phyloP scores from a whole-genome alignment of 2,113 vertebrate genomes.

The Pampusana beccarii region DNA sequence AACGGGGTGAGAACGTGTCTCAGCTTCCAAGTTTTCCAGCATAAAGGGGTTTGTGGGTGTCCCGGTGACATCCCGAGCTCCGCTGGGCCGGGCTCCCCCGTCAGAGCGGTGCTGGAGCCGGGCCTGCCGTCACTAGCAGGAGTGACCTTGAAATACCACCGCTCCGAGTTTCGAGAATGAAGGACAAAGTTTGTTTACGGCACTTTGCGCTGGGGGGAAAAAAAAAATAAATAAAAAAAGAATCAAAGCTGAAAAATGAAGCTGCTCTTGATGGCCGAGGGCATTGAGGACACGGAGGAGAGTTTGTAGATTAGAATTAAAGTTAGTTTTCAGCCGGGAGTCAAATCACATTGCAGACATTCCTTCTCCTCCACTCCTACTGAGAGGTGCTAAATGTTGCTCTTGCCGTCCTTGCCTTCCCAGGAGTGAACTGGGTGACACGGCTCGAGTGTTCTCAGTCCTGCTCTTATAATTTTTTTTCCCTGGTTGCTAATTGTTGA shows the following conservation, averaged over 20 bases:
- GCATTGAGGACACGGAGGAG: background rate
- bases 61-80: background rate
- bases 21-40: background rate
- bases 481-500: background rate
- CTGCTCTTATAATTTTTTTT: background rate
- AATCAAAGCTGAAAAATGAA: slow-evolving; percentile 6
- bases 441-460: background rate
- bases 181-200: slow-evolving; percentile 89
- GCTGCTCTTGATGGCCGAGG: background rate
- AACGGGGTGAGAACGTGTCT: background rate
- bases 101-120: slow-evolving; percentile 29
- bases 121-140: slow-evolving; percentile 74
- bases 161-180: slow-evolving; percentile 81
- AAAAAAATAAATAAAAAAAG: background rate
- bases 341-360: background rate
- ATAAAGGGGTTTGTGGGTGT: background rate
- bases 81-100: background rate
- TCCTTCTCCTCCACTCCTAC: background rate
- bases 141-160: slow-evolving; percentile 93
- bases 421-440: background rate
- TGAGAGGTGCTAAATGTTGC: background rate
- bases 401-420: background rate
- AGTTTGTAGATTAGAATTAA: background rate
- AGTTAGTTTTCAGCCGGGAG: slow-evolving; percentile 23
- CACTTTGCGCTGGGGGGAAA: background rate